A percentile compares a stretch with the other conserved stretches of the same genome.
These are phyloP conservation scores for Marronus borbonicus DNA, from an alignment of 2,888 invertebrate genomes.

Conservation along the genomic window DNA sequence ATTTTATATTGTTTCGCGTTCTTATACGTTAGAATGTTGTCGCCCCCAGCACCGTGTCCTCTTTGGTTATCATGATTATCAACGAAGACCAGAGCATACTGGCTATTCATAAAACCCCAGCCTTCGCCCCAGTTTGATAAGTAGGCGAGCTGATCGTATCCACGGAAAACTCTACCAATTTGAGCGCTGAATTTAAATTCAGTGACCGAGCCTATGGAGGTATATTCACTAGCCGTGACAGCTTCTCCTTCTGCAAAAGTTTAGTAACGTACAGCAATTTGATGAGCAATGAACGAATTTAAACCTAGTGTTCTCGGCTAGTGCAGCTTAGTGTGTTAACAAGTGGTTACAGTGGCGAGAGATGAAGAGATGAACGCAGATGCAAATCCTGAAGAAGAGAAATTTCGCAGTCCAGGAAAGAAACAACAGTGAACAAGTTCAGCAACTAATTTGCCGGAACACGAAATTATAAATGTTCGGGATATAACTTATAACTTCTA, in stretches of 20 bases:
- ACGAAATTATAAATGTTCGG: too few species aligned
- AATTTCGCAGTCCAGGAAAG: too few species aligned
- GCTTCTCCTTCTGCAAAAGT: constrained; percentile 39
- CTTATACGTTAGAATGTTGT: constrained; percentile 78
- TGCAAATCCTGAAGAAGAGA: too few species aligned
- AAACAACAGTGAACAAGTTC: too few species aligned
- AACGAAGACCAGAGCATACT: constrained; percentile 63
- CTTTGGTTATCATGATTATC: constrained; percentile 85
- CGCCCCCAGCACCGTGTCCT: constrained; percentile 69
- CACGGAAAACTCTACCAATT: constrained; percentile 74
- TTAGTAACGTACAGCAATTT: too few species aligned
- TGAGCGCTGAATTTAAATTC: constrained; percentile 80
- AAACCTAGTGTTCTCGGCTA: too few species aligned
- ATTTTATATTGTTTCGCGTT: constrained; percentile 77
- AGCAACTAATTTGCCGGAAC: too few species aligned
- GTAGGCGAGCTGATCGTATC: constrained; percentile 78
- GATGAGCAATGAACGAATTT: too few species aligned
- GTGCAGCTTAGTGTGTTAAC: too few species aligned
- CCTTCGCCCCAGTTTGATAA: constrained; percentile 76
- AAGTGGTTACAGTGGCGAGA: too few species aligned
- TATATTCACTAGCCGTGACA: constrained; percentile 65
- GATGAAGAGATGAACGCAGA: too few species aligned
- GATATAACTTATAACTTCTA: too few species aligned
- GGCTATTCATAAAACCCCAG: constrained; percentile 78
- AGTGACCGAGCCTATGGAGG: constrained; percentile 76